Base-by-base conservation (phyloP, 2,113 vertebrate genomes). In the Xenopus borealis region DNA sequence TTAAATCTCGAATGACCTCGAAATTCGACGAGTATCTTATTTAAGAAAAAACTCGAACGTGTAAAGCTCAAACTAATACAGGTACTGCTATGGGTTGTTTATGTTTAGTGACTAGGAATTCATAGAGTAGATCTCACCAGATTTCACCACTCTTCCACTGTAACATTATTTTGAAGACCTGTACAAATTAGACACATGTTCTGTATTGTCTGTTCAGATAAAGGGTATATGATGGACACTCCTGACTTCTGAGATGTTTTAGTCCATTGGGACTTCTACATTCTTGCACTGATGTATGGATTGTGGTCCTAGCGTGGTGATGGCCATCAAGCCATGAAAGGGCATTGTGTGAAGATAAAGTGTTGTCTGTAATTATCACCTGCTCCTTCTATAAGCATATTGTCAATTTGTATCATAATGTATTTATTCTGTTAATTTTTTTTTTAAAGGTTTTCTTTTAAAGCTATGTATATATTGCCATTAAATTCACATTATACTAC, bases 361-460 rank as follows among this genome's bases (percentile, higher is more conserved):
- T 79, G 71, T 83, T 67, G 75, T 85, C 66, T 83, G 74, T 86
- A 81, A 85, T 83, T 75, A 80, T 85, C 81, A 77, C 83, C 82
- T 68, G 82, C 86, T 84, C 74, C 82, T 85, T 83, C 85, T 88
- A 82, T 87, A 82, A 90, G 87, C 91, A 94, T 91, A 92, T 94
- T 94, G 91, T 93, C 89, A 86, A 94, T 91, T 93, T 95, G 94
- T 95, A 94, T 89, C 87, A 95, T 95, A 93, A 82, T 96, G 94
- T 96, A 94, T 95, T 97, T 95, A 94, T 94, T 95, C 94, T 90
- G 88, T 94, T n/a, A n/a, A n/a, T 93, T 93, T 91, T 91, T 91
- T 95, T 81, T 93, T 94, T 92, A 93, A 63, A 90, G 89, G 93
- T 27, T 92, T 96, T 96, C 94, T 91, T 93, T 96, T 95, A 91